phyloP scores from a whole-genome alignment of 2,113 vertebrate species.

The Chloroceryle aenea region DNA sequence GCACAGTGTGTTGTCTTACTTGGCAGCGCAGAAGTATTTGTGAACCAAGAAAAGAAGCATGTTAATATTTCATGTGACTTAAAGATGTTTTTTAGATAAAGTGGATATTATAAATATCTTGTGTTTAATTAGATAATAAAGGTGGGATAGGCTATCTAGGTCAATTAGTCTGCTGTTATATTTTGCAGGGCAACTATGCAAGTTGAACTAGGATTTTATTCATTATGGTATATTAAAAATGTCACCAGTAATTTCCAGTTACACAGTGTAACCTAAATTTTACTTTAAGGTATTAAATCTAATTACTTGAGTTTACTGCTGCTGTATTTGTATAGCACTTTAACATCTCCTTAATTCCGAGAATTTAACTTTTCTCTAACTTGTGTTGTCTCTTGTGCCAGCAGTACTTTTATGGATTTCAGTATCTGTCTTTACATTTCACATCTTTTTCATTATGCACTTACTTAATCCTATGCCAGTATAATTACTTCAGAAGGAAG shows the following conservation, averaged over 20 bases:
- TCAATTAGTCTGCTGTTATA: neutral
- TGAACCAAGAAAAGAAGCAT: neutral
- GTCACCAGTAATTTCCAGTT: neutral
- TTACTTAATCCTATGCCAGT: neutral
- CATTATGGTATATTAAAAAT: neutral
- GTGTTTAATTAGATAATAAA: neutral
- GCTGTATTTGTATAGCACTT: fast-evolving
- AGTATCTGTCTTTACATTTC: neutral
- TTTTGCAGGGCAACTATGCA: neutral
- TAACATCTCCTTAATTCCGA: too few relatives aligned
- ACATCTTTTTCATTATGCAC: neutral
- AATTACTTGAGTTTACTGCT: neutral
- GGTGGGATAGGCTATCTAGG: neutral
- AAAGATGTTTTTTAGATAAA: neutral
- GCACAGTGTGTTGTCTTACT: neutral
- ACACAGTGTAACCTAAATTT: neutral
- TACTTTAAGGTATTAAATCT: neutral
- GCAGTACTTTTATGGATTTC: neutral
- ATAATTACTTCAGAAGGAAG: neutral
- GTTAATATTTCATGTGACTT: slow-evolving; percentile 34
- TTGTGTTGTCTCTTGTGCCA: neutral
- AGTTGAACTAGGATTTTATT: neutral
- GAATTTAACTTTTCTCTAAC: neutral
- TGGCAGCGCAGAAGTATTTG: slow-evolving; percentile 59
- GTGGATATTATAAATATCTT: slow-evolving; percentile 27